Percentiles rank a stretch among this genome's conserved stretches.
phyloP scores from a whole-genome alignment of 2,888 invertebrate genomes.

The Atethmia centrago region DNA sequence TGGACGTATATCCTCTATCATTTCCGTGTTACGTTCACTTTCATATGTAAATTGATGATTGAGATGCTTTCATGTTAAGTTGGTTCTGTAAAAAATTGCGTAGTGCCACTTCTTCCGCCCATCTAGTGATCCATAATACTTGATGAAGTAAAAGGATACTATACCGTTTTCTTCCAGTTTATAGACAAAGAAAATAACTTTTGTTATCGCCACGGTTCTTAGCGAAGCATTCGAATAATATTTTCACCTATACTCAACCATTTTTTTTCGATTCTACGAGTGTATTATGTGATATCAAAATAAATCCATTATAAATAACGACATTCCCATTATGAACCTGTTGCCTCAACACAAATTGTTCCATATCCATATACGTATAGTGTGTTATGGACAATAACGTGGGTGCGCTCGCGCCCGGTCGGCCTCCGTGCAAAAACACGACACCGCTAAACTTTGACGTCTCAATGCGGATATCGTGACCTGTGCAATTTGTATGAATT shows the following conservation, averaged over 20 bases:
- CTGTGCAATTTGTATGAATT: slow-evolving; percentile 11
- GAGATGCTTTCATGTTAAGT: no score
- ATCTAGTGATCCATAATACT: neutral
- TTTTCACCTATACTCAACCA: neutral
- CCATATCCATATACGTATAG: slow-evolving; percentile 25
- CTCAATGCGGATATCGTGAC: slow-evolving; percentile 54
- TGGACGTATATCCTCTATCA: neutral
- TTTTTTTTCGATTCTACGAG: neutral
- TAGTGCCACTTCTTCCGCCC: neutral
- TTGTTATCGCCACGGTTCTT: neutral
- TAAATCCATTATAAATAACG: neutral
- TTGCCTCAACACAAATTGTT: slow-evolving; percentile 24
- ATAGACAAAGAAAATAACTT: neutral
- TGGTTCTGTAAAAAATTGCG: neutral
- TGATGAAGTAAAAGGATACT: neutral
- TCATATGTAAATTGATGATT: neutral
- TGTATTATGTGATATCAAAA: neutral
- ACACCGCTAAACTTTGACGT: slow-evolving; percentile 31
- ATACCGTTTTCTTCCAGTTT: neutral
- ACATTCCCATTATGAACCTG: slow-evolving; percentile 12
- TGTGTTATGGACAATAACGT: slow-evolving; percentile 33
- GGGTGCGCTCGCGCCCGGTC: slow-evolving; percentile 48
- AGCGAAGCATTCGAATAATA: neutral
- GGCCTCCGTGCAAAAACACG: slow-evolving; percentile 56
- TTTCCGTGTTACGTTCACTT: slow-evolving; percentile 19